Evolutionary conservation across 2,797 vertebrate species (phyloP).

Genomic region (Novumbra hubbsi): DNA sequence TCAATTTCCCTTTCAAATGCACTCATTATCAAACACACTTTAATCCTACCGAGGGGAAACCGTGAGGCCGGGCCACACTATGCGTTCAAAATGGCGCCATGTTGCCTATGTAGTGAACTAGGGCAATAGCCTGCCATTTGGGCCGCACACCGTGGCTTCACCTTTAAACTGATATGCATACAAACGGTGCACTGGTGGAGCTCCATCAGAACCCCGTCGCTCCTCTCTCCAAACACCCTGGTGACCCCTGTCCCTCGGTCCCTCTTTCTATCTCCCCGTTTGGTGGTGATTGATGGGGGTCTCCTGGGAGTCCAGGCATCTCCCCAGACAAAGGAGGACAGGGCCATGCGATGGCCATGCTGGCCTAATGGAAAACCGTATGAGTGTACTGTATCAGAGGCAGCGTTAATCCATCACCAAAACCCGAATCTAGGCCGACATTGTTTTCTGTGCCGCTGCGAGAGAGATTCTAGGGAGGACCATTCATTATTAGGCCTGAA

Average conservation of each 20-base stretch:
- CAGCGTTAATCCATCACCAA: constrained; percentile 10
- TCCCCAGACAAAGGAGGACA: background rate
- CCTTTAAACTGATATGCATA: background rate
- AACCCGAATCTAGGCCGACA: background rate
- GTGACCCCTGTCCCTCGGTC: background rate
- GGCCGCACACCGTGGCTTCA: background rate
- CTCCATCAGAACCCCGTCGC: background rate
- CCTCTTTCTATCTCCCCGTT: background rate
- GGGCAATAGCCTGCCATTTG: background rate
- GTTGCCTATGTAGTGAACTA: background rate
- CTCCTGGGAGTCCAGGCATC: background rate
- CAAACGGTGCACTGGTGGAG: background rate
- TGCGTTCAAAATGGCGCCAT: background rate
- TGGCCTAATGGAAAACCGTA: constrained; percentile 5
- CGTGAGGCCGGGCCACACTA: background rate
- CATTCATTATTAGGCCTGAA: background rate
- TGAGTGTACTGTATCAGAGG: background rate
- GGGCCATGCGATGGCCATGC: background rate
- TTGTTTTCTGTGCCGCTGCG: background rate
- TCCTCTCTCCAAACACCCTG: background rate
- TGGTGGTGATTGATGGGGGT: constrained; percentile 11
- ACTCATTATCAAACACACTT: constrained; percentile 1
- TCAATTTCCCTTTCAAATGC: constrained; percentile 9
- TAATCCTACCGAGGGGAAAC: background rate
- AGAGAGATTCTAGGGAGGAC: background rate